A percentile compares a stretch with the other conserved stretches of the same genome.
Evolutionary conservation across 2,797 vertebrate species (phyloP).

Genomic region (Schizothorax lantsangensis): DNA sequence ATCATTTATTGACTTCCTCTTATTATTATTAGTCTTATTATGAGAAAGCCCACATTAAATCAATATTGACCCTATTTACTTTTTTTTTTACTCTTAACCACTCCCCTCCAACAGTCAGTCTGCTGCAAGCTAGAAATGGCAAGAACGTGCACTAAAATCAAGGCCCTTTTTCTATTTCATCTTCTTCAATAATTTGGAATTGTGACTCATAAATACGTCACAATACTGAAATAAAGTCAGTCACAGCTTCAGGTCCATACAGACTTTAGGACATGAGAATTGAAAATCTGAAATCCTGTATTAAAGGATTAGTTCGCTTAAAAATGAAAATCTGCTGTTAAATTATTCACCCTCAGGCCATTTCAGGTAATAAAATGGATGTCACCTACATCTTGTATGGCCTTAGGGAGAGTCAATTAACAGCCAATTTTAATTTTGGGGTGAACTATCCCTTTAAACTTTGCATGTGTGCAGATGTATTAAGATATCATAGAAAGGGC

Average conservation of each 20-base stretch:
- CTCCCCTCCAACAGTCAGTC: background rate
- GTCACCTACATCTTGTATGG: too few relatives aligned
- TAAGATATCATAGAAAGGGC: background rate
- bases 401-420: too few relatives aligned
- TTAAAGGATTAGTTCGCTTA: background rate
- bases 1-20: too few relatives aligned
- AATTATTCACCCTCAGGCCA: too few relatives aligned
- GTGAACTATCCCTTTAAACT: background rate
- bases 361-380: too few relatives aligned
- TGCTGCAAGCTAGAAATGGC: background rate
- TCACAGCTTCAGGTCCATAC: background rate
- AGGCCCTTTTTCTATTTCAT: background rate
- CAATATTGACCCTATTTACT: background rate
- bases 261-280: background rate
- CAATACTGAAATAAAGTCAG: too few relatives aligned
- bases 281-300: background rate
- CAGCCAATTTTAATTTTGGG: too few relatives aligned
- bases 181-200: background rate
- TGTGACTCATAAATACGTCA: too few relatives aligned
- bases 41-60: background rate
- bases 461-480: background rate
- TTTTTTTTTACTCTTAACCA: background rate
- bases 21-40: background rate
- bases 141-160: background rate
- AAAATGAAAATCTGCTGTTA: too few relatives aligned